Conservation (phyloP, 2,888 invertebrate genomes). For the Nomada ferruginata region DNA sequence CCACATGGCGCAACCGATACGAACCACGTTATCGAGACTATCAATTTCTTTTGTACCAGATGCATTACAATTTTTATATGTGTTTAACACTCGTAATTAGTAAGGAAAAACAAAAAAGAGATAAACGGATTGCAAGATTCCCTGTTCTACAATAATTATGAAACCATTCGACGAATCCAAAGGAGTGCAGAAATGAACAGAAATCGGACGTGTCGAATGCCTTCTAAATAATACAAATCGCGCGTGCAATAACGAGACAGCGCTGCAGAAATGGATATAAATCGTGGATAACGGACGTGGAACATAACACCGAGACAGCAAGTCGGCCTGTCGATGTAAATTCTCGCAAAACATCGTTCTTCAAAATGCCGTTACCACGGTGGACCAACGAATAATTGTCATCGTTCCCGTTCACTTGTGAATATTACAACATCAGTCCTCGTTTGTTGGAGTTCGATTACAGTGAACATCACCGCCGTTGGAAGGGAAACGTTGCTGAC, state of each 20-base stretch:
- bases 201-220: not conserved
- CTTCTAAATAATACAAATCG: slow-evolving; percentile 10
- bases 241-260: slow-evolving; percentile 20
- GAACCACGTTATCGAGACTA: too few species aligned
- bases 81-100: not conserved
- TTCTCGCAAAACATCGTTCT: slow-evolving; percentile 16
- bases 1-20: too few species aligned
- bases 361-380: slow-evolving; percentile 1
- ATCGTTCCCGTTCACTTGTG: slow-evolving; percentile 1
- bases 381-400: slow-evolving; percentile 33
- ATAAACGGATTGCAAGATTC: too few species aligned
- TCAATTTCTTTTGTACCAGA: too few species aligned
- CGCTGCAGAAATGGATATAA: not conserved
- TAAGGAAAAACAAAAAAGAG: not conserved
- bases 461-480: not conserved
- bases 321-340: slow-evolving; percentile 17
- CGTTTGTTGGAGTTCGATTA: slow-evolving; percentile 20
- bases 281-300: not conserved
- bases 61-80: too few species aligned
- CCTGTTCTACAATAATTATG: not conserved
- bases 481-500: not conserved
- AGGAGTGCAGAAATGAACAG: too few species aligned
- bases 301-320: slow-evolving; percentile 5
- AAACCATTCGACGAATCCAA: not conserved
- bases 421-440: slow-evolving; percentile 33